Evolutionary conservation across 37 sponge, comb jelly and placozoan genomes (phyloP), one percentile per base, ranked within the genome.

Genomic region (Ianthella basta): DNA sequence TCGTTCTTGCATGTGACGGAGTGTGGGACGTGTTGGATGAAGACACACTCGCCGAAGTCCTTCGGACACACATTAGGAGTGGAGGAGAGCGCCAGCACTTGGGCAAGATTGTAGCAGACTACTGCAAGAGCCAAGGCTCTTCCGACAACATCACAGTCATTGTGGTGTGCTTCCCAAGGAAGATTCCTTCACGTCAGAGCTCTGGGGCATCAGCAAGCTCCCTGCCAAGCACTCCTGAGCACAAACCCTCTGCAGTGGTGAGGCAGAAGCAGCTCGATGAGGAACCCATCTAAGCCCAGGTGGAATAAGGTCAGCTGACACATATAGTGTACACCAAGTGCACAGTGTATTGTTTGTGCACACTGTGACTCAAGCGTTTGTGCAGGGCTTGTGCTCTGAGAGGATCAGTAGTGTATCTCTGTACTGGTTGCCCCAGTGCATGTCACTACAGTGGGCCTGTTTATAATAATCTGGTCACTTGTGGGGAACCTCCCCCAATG

Each of bases 1-100:
- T 98, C 30, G 90, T 98, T 20, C 40, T 98, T 33, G 99, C 95
- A 0, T 98, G 99, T 90, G 99, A 98, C 57, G 99, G 99, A 1
- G 85, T 98, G 38, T 98, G 99, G 99, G 99, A 98, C 60, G 99
- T 96, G 27, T 18, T 94, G 44, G 72, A 85, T 34, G 89, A 74
- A 0, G 81, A 92, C 59, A 88, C 92, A 66, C 36, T 94, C n/a
- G 88, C 86, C 15, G 84, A 88, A 64, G 83, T 91, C 20, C 88
- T 96, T 19, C 32, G 65, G 27, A 64, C 50, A 19, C 87, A 96
- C 41, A 80, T 98, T 50, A 78, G 35, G 29, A 65, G 23, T 6
- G 95, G 95, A 4, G 93, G 95, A 14, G 39, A 79, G 25, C 88
- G 87, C 36, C 79, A 85, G 19, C 68, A 54, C 15, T 64, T 88